phyloP scores from a whole-genome alignment of 1,140 invertebrate species.

The Lucilia sericata region DNA sequence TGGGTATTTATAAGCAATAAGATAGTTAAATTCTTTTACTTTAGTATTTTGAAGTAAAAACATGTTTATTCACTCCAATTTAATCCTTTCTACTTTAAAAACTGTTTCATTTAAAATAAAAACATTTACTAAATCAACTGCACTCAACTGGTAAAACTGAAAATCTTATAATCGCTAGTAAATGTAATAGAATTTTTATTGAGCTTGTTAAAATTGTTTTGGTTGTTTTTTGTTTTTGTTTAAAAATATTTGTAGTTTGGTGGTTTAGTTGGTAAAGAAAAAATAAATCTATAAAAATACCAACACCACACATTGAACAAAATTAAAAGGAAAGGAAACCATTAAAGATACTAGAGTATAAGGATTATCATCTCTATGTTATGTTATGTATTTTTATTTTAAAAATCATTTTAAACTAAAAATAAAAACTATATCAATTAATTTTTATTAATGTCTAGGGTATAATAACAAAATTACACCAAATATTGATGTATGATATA shows the following conservation, averaged over 20 bases:
- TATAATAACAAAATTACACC: neutral
- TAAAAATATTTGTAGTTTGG: neutral
- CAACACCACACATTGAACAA: neutral
- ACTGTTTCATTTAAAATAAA: too few species aligned
- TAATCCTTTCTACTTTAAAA: too few species aligned
- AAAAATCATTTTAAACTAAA: too few species aligned
- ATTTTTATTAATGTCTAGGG: neutral
- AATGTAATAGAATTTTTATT: neutral
- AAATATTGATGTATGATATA: neutral
- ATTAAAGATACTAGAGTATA: neutral
- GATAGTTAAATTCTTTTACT: too few species aligned
- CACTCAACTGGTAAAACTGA: neutral
- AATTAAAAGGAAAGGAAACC: neutral
- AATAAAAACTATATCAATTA: neutral
- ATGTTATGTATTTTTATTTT: too few species aligned
- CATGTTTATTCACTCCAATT: too few species aligned
- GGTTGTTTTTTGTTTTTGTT: neutral
- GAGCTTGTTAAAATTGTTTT: conserved; percentile 1
- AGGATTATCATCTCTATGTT: too few species aligned
- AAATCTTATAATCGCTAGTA: neutral
- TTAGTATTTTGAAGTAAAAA: too few species aligned
- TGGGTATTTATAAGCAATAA: too few species aligned
- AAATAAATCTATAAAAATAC: neutral
- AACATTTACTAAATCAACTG: too few species aligned
- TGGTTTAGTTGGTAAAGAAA: neutral